Conservation (phyloP, 2,888 invertebrate genomes). For the Carabus problematicus region DNA sequence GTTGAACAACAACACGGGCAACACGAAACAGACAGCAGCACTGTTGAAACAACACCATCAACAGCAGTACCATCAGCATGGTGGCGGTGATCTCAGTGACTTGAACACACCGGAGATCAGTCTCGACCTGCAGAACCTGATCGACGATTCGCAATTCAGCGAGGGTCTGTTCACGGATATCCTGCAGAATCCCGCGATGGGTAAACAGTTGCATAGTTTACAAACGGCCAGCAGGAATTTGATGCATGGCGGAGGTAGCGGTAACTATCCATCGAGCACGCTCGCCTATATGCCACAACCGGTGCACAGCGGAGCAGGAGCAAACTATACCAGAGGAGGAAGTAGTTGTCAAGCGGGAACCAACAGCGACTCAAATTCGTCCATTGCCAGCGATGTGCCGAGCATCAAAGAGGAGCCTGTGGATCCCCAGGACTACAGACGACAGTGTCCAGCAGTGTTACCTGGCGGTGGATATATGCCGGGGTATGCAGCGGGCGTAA, state of each 20-base stretch:
- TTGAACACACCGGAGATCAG: slow-evolving; percentile 92
- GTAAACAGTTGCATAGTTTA: slow-evolving; percentile 58
- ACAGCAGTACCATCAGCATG: slow-evolving; percentile 74
- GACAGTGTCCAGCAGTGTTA: slow-evolving; percentile 63
- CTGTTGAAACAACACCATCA: slow-evolving; percentile 71
- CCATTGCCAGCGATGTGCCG: slow-evolving; percentile 68
- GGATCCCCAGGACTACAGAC: slow-evolving; percentile 77
- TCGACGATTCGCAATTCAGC: slow-evolving; percentile 88
- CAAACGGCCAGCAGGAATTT: slow-evolving; percentile 58
- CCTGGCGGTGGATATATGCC: slow-evolving; percentile 59
- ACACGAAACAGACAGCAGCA: slow-evolving; percentile 65
- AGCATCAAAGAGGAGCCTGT: slow-evolving; percentile 88
- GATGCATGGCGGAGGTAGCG: slow-evolving; percentile 53
- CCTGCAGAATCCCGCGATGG: slow-evolving; percentile 59
- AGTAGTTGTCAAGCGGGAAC: slow-evolving; percentile 4
- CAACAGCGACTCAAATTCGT: slow-evolving; percentile 59
- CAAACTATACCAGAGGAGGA: slow-evolving; percentile 3
- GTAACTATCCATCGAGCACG: slow-evolving; percentile 71
- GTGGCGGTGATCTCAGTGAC: slow-evolving; percentile 76
- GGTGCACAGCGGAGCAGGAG: slow-evolving; percentile 78
- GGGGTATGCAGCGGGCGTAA: slow-evolving; percentile 53
- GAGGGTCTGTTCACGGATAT: slow-evolving; percentile 88
- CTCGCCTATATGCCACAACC: slow-evolving; percentile 93
- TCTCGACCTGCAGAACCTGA: slow-evolving; percentile 88
- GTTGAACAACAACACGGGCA: slow-evolving; percentile 58